Conservation (phyloP, 2,113 vertebrate genomes). For the Mus musculus region DNA sequence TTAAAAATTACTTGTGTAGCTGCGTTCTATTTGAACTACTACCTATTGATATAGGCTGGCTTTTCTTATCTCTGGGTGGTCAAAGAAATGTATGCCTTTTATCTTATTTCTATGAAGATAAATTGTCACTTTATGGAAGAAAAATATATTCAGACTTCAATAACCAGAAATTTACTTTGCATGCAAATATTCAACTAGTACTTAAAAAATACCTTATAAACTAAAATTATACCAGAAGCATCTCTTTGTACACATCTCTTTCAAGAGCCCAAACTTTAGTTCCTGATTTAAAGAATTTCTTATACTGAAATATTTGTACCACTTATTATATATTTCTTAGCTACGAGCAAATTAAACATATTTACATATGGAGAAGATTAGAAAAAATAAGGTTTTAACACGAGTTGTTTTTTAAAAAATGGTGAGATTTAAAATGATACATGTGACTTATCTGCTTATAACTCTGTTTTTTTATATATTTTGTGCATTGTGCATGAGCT, state of each 20-base stretch:
- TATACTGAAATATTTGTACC: background rate
- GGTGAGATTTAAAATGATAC: background rate
- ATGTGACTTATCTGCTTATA: background rate
- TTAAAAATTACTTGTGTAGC: background rate
- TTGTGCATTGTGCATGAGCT: background rate
- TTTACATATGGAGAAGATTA: background rate
- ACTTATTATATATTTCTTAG: background rate
- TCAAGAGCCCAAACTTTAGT: background rate
- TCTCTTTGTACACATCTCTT: background rate
- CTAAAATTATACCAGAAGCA: background rate
- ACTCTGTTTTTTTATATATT: background rate
- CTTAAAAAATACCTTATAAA: background rate
- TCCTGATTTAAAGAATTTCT: background rate
- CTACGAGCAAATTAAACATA: background rate
- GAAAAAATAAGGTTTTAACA: background rate
- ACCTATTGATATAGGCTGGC: background rate
- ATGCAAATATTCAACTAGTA: background rate
- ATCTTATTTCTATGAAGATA: background rate
- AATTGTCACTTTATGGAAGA: background rate
- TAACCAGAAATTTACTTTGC: background rate
- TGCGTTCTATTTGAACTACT: background rate
- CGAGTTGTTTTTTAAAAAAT: background rate
- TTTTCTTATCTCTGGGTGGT: conserved; percentile 1
- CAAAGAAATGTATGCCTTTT: background rate
- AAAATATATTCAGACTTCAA: background rate